Base-by-base conservation (phyloP, 2,797 vertebrate species). In the Aselliscus stoliczkanus region DNA sequence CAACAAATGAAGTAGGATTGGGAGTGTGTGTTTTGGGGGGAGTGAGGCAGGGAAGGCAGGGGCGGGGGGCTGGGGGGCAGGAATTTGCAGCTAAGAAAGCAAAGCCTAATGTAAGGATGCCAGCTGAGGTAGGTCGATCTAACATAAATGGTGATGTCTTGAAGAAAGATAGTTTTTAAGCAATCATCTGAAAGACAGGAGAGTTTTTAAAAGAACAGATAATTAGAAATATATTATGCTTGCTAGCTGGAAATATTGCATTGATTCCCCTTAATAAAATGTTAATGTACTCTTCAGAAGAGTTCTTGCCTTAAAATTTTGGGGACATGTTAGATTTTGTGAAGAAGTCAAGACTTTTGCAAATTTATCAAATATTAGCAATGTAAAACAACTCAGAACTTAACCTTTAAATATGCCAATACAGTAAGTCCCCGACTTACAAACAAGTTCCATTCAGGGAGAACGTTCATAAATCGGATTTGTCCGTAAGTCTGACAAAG, bases 191-290 rank as follows among this genome's bases (percentile, higher is more conserved):
- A 82, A 86, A 96, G 52, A 76, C 4, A 87, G 13, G 65, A 96
- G 23, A 77, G 58, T 80, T 77, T 94, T 44, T 62, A 72, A 81
- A 87, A 70, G 11, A 77, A 93, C 14, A 70, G 56, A n/a, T 9
- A 92, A 94, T 92, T 93, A 67, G 47, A 89, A 81, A 82, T 95
- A 69, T 79, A 67, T 79, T 64, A 60, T 83, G 27, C 14, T 73
- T 94, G 72, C 50, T 85, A 81, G 34, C 25, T 84, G 93, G 56
- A 92, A 97, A 44, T 56, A 50, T 39, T 94, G 50, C 56, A 90
- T 77, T 94, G 31, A 86, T 88, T 95, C 50, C 82, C 13, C 79
- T 72, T 76, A 70, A 87, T 94, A 91, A 76, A 85, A 92, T 88
- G 50, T 86, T 90, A 93, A 90, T 39, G 1, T 20, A 4, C 17